These are phyloP conservation scores for Syncerus caffer DNA, from an alignment of 2,797 vertebrate genomes.

Conservation along the genomic window DNA sequence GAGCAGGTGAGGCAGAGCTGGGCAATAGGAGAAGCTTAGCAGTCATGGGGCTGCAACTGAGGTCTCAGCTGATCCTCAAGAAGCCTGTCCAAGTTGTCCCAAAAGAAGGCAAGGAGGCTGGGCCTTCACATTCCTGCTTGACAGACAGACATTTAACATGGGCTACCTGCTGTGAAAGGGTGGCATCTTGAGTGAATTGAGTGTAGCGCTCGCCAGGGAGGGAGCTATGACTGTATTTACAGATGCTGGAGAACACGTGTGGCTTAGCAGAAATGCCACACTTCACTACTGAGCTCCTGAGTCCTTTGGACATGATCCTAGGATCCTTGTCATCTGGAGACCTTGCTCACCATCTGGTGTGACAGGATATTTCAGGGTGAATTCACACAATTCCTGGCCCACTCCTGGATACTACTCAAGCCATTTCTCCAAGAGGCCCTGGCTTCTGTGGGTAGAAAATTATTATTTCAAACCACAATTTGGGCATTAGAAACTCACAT, in stretches of 20 bases:
- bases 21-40: not conserved
- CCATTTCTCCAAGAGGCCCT: not conserved
- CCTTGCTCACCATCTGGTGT: not conserved
- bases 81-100: not conserved
- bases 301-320: not conserved
- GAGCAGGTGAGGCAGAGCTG: not conserved
- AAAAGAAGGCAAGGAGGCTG: not conserved
- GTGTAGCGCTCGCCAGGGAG: not conserved
- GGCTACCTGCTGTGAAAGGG: not conserved
- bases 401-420: not conserved
- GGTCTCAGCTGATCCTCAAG: not conserved
- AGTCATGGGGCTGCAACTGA: not conserved
- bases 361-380: not conserved
- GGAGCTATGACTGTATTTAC: not conserved
- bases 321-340: not conserved
- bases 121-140: not conserved
- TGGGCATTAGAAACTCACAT: not conserved
- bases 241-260: not conserved
- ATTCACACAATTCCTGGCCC: not conserved
- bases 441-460: not conserved
- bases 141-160: not conserved
- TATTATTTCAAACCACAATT: not conserved
- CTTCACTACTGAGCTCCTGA: not conserved
- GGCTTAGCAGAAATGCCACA: not conserved
- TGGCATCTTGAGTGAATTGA: not conserved